Percentiles rank a stretch among this genome's conserved stretches.
phyloP scores from a whole-genome alignment of 2,113 vertebrate species.

The Phycodurus eques region DNA sequence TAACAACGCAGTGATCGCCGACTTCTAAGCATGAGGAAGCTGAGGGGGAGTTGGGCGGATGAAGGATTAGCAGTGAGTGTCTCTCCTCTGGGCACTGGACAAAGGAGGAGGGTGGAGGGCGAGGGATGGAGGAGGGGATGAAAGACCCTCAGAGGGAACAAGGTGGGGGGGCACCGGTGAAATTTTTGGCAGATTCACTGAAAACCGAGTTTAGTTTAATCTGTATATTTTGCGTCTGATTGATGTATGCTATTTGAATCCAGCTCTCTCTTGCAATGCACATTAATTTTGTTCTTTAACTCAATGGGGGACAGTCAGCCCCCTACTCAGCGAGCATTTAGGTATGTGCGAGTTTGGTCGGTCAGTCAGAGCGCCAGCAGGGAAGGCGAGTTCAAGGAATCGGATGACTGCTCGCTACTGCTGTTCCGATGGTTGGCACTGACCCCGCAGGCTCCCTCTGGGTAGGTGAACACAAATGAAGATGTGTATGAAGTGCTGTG shows the following conservation, averaged over 20 bases:
- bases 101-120: constrained; percentile 50
- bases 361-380: constrained; percentile 89
- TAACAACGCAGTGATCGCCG: constrained; percentile 44
- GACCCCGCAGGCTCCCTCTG: constrained; percentile 94
- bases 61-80: constrained; percentile 55
- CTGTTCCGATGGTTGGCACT: constrained; percentile 89
- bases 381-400: constrained; percentile 94
- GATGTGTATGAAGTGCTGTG: constrained; percentile 93
- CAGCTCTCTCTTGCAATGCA: constrained; percentile 42
- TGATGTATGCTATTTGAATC: constrained; percentile 16
- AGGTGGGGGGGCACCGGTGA: constrained; percentile 53
- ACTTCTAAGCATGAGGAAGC: constrained; percentile 71
- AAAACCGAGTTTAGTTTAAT: constrained; percentile 33
- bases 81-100: constrained; percentile 62
- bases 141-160: constrained; percentile 67
- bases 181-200: constrained; percentile 19
- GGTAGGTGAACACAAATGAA: constrained; percentile 99
- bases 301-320: constrained; percentile 24
- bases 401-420: constrained; percentile 92
- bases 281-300: constrained; percentile 24
- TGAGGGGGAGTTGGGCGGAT: constrained; percentile 56
- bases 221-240: constrained; percentile 8
- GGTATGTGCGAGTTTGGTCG: constrained; percentile 47
- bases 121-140: constrained; percentile 64
- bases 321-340: constrained; percentile 42